Conservation (phyloP, 2,797 vertebrate species). For the Enteromius thamalakanensis region DNA sequence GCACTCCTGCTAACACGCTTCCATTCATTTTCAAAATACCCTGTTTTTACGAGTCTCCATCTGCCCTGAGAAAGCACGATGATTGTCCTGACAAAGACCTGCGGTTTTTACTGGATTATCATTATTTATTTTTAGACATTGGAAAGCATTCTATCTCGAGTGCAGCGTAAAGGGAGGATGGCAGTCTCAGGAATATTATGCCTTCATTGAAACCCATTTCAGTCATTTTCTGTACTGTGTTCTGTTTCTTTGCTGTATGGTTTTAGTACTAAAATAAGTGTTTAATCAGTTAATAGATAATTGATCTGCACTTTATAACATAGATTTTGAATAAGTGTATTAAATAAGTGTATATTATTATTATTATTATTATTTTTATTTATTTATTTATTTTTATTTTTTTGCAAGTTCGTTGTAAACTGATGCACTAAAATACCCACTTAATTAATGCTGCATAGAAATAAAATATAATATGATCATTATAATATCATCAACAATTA, state of each 20-base stretch:
- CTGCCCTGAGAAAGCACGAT: conserved; percentile 35
- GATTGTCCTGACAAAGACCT: conserved; percentile 39
- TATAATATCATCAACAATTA: not conserved
- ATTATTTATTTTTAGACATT: conserved; percentile 40
- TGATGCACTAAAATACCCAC: not conserved
- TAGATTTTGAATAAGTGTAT: not conserved
- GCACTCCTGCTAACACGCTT: conserved; percentile 49
- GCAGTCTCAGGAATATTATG: not conserved
- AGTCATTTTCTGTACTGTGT: not conserved
- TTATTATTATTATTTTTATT: not conserved
- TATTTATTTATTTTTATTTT: not conserved
- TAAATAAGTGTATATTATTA: no score
- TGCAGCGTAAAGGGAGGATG: not conserved
- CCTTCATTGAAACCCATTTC: conserved; percentile 15
- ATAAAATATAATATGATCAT: not conserved
- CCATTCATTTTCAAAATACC: conserved; percentile 50
- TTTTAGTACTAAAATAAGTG: not conserved
- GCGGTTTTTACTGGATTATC: conserved; percentile 52
- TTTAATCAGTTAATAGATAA: not conserved
- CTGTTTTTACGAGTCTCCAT: conserved; percentile 43
- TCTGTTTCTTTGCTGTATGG: not conserved
- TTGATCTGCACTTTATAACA: not conserved
- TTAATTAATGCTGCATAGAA: not conserved
- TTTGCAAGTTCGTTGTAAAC: not conserved
- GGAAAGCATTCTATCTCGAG: conserved; percentile 23